A percentile compares a stretch with the other conserved stretches of the same genome.
These are phyloP conservation scores for Odontomyia ornata DNA, from an alignment of 2,888 invertebrate genomes.

Conservation along the genomic window DNA sequence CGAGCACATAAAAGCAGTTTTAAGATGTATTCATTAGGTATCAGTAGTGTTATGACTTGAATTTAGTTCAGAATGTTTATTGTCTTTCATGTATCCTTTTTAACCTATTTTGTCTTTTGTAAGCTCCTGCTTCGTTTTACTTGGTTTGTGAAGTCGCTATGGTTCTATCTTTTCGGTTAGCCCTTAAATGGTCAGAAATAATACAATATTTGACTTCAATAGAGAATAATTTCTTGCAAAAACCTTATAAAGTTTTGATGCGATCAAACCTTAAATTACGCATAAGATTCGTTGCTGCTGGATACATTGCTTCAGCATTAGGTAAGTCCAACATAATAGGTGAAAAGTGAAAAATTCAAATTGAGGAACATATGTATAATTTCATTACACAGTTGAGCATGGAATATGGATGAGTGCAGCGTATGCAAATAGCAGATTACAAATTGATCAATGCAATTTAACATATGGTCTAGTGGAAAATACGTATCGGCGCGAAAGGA, in stretches of 20 bases:
- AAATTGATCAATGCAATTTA: slow-evolving; percentile 59
- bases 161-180: slow-evolving; percentile 56
- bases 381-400: slow-evolving; percentile 53
- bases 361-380: not conserved
- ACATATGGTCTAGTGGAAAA: slow-evolving; percentile 58
- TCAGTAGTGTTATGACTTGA: slow-evolving; percentile 24
- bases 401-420: slow-evolving; percentile 54
- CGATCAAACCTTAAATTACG: slow-evolving; percentile 53
- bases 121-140: slow-evolving; percentile 60
- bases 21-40: slow-evolving; percentile 57
- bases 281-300: slow-evolving; percentile 56
- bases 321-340: slow-evolving; percentile 50
- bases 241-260: slow-evolving; percentile 55
- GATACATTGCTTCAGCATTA: slow-evolving; percentile 55
- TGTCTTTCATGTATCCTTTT: no score
- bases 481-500: slow-evolving; percentile 57
- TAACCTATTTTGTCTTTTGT: no score
- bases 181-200: slow-evolving; percentile 59
- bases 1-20: slow-evolving; percentile 54
- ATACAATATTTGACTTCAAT: slow-evolving; percentile 55
- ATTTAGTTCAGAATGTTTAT: not conserved
- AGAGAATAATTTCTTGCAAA: slow-evolving; percentile 57
- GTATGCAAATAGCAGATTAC: slow-evolving; percentile 56
- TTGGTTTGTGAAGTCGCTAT: slow-evolving; percentile 56
- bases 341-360: not conserved